Evolutionary conservation across 2,888 invertebrate genomes (phyloP).

Genomic region (Dexiosoma caninum): DNA sequence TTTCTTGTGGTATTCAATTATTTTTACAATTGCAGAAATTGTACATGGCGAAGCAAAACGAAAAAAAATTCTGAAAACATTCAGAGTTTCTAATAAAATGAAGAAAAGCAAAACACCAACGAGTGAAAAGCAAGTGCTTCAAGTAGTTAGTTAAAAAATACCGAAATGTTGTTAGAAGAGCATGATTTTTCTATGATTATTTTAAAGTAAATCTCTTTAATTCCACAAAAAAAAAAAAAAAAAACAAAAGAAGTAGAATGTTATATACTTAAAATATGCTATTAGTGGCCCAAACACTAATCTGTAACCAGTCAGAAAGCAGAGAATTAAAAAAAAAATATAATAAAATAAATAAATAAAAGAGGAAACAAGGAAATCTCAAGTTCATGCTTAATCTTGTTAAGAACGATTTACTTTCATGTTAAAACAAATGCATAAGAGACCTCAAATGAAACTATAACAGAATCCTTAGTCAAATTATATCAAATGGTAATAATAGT

Average conservation of each 20-base stretch:
- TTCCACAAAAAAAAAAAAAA: slow-evolving; percentile 25
- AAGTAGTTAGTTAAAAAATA: slow-evolving; percentile 44
- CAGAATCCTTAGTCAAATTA: slow-evolving; percentile 57
- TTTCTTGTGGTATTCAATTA: slow-evolving; percentile 40
- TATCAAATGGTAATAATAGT: slow-evolving; percentile 58
- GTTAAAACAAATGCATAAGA: slow-evolving; percentile 40
- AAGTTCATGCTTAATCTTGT: slow-evolving; percentile 59
- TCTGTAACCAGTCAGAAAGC: slow-evolving; percentile 18
- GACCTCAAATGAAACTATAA: slow-evolving; percentile 34
- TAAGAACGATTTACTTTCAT: slow-evolving; percentile 59
- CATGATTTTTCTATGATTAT: slow-evolving; percentile 37
- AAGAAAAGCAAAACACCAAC: slow-evolving; percentile 21
- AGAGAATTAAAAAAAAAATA: neutral
- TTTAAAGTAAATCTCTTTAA: slow-evolving; percentile 33
- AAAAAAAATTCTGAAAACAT: too few species aligned
- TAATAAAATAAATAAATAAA: neutral
- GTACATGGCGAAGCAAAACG: neutral
- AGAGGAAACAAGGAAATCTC: slow-evolving; percentile 50
- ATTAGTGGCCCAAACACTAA: slow-evolving; percentile 49
- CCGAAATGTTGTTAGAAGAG: slow-evolving; percentile 41
- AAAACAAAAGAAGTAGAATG: slow-evolving; percentile 57
- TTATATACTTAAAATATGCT: slow-evolving; percentile 58
- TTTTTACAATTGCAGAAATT: slow-evolving; percentile 23
- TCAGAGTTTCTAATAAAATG: slow-evolving; percentile 56
- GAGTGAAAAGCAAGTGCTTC: slow-evolving; percentile 55